A percentile compares a stretch with the other conserved stretches of the same genome.
These are phyloP conservation scores for Salpingus planirostris DNA, from an alignment of 2,888 invertebrate genomes.

Conservation along the genomic window DNA sequence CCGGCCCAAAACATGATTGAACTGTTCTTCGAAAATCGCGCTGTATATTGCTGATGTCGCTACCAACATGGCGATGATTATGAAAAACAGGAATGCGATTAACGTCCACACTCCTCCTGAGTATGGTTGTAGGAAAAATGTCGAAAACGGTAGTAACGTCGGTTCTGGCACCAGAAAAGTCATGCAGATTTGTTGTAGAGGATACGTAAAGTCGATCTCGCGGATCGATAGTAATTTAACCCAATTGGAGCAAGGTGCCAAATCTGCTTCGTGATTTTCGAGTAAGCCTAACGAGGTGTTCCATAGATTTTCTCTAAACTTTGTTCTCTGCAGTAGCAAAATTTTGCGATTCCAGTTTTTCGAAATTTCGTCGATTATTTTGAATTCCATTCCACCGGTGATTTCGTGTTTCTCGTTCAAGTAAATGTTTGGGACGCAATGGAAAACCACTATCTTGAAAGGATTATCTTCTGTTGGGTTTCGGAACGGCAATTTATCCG, in stretches of 20 bases:
- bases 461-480: too few species aligned
- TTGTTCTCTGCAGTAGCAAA: too few species aligned
- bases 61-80: not conserved
- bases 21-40: not conserved
- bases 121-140: slow-evolving; percentile 17
- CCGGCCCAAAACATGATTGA: not conserved
- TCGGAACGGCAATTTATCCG: too few species aligned
- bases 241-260: not conserved
- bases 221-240: too few species aligned
- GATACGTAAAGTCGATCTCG: slow-evolving; percentile 8
- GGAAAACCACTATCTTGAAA: too few species aligned
- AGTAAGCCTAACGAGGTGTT: too few species aligned
- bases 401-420: too few species aligned
- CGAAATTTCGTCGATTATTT: too few species aligned
- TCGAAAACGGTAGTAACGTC: slow-evolving; percentile 6
- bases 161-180: slow-evolving; percentile 21
- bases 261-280: not conserved
- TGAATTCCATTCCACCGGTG: too few species aligned
- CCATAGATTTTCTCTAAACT: too few species aligned
- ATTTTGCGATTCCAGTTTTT: too few species aligned
- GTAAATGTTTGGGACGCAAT: too few species aligned
- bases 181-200: slow-evolving; percentile 12
- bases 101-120: slow-evolving; percentile 4
- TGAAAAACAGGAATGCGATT: not conserved
- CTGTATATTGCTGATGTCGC: not conserved